Conservation (phyloP, 2,797 vertebrate genomes). For the Phataginus tetradactyla region DNA sequence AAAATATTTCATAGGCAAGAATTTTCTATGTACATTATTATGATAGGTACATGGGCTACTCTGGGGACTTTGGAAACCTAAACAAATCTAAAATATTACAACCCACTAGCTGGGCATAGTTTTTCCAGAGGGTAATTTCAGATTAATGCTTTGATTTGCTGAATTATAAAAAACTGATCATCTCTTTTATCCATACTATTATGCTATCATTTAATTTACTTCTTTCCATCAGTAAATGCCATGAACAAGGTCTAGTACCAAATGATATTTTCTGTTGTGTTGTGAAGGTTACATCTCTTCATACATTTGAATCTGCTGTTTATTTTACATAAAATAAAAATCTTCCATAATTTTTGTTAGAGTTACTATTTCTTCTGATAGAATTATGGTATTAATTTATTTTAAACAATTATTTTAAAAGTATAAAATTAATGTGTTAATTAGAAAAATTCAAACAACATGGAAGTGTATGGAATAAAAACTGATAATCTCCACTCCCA, state of each 20-base stretch:
- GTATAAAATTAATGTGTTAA: neutral
- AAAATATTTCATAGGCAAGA: neutral
- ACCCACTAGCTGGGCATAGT: neutral
- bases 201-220: neutral
- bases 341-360: neutral
- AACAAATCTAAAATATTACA: neutral
- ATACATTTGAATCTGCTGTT: neutral
- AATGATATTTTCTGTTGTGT: neutral
- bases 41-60: neutral
- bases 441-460: neutral
- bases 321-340: slow-evolving; percentile 3
- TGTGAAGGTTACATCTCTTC: neutral
- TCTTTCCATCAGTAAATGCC: neutral
- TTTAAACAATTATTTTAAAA: neutral
- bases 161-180: neutral
- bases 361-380: neutral
- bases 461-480: neutral
- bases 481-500: neutral
- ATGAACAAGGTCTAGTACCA: neutral
- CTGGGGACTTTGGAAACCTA: neutral
- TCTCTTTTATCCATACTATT: neutral
- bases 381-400: neutral
- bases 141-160: neutral
- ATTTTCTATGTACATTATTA: neutral
- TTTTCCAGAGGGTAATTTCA: neutral